Base-by-base conservation (phyloP, 92 coral and sea anemone species). In the Parazoanthus darwini region DNA sequence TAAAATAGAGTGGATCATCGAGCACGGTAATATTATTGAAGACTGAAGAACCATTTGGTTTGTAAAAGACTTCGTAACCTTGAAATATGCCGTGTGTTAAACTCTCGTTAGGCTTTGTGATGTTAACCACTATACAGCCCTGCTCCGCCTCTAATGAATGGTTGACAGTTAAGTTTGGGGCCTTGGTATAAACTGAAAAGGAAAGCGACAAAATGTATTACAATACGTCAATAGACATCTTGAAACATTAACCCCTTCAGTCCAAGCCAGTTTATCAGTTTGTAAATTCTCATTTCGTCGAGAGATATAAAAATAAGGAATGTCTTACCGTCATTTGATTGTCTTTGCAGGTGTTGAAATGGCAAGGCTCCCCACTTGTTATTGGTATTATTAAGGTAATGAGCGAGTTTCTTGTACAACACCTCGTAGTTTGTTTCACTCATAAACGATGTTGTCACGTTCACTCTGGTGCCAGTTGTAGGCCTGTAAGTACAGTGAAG, bases 271-370 rank as follows among this genome's bases (percentile, higher is more conserved):
- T 29, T 29, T 29, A 29, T 29, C 33, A 29, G 33, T 29, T 29
- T 29, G 33, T 29, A 29, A 29, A 29, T 29, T 29, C 58, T 10
- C 58, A 2, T 13, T 51, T 2, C 16, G 58, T 51, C 16, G 58
- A 51, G 58, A 0, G 3, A 67, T 67, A 25, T 72, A 72, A 6
- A 26, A 72, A 72, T 2, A 72, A 6, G 6, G 29, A 35, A 5
- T 72, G 38, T 78, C 82, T 78, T 78, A 78, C 82, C 65, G 36
- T 78, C 82, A 4, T 78, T 78, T 46, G 65, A 26, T 51, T 78
- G 82, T 50, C 66, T 78, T 26, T 78, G 82, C 35, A 44, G 65
- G 20, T 6, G 82, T 2, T 22, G 16, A 78, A 44, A 78, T 3
- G 82, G 39, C 65, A 78, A n/a, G 3, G 82, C 42, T 25, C 82